Evolutionary conservation across 2,797 vertebrate genomes (phyloP), one percentile per base, ranked within the genome.

Genomic region (Luscinia luscinia): DNA sequence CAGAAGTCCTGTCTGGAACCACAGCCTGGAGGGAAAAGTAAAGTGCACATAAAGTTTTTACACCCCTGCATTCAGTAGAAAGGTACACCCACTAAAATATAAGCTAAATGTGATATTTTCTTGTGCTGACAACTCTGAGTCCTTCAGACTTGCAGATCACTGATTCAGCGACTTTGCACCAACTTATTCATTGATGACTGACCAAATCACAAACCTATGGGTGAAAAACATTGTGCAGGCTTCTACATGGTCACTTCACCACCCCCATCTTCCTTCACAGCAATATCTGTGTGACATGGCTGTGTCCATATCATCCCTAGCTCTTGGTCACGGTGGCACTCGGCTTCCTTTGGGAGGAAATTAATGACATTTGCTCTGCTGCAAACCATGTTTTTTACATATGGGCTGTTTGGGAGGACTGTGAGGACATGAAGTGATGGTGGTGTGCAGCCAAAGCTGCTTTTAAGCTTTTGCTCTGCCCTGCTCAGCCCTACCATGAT

Each of bases 221-320:
- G 4, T 1, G 26, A 73, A 62, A 93, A 94, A 59, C 4, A n/a
- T 6, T 2, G 14, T 9, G 3, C 26, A 67, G n/a, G 13, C 30
- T 86, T 66, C 77, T 52, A 15, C 7, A 2, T 0, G 1, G 36
- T 15, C 48, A 66, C 62, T n/a, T 84, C 27, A 66, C 17, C 22
- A 40, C 2, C 16, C 11, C 7, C 30, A 8, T n/a, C 40, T 21
- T 23, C 43, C 26, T 48, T 67, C 61, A 27, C 48, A 84, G 70
- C 18, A 24, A 2, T 3, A 18, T 11, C 26, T 76, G 27, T 8
- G 19, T 23, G 45, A n/a, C 10, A 27, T 0, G 2, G 20, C 8
- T 59, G 48, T 40, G 67, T 13, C 34, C 26, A 3, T 19, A 49
- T 30, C 1, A 0, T 22, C 13, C 24, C 21, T 26, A 63, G 34